Conservation (phyloP, 2,113 vertebrate species). For the Cheirogaleus medius region DNA sequence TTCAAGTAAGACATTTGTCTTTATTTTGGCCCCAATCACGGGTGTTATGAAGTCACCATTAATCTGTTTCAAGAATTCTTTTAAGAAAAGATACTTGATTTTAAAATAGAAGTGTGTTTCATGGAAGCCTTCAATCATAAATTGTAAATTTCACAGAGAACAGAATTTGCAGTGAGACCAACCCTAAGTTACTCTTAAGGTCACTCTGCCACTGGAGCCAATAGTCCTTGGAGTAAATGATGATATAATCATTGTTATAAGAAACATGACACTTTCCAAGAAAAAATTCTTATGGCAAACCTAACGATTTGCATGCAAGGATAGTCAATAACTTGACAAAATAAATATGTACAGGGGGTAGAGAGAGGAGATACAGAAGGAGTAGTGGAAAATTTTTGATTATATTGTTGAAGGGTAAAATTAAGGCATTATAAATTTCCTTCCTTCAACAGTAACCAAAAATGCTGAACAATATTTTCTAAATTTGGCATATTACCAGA, state of each 20-base stretch:
- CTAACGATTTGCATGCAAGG: background rate
- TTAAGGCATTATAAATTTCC: background rate
- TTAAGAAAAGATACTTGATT: constrained; percentile 65
- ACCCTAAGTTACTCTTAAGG: constrained; percentile 37
- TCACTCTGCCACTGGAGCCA: constrained; percentile 47
- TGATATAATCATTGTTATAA: background rate
- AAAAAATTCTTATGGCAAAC: constrained; percentile 32
- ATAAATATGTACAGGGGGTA: background rate
- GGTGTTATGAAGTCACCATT: constrained; percentile 57
- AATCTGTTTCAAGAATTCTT: constrained; percentile 64
- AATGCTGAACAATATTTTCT: background rate
- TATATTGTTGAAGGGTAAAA: background rate
- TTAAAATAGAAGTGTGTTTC: constrained; percentile 64
- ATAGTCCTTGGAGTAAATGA: constrained; percentile 33
- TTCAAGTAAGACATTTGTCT: constrained; percentile 65
- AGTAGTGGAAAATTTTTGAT: background rate
- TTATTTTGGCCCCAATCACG: constrained; percentile 63
- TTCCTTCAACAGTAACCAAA: background rate
- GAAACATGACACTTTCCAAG: constrained; percentile 15
- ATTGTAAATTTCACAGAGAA: constrained; percentile 64
- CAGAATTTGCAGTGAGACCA: constrained; percentile 2
- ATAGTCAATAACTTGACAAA: background rate
- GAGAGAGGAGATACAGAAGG: background rate
- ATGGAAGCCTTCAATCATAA: constrained; percentile 64
- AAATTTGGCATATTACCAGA: background rate